Evolutionary conservation across 2,888 invertebrate species (phyloP), one percentile per base, ranked within the genome.

Genomic region (Sympetrum striolatum): DNA sequence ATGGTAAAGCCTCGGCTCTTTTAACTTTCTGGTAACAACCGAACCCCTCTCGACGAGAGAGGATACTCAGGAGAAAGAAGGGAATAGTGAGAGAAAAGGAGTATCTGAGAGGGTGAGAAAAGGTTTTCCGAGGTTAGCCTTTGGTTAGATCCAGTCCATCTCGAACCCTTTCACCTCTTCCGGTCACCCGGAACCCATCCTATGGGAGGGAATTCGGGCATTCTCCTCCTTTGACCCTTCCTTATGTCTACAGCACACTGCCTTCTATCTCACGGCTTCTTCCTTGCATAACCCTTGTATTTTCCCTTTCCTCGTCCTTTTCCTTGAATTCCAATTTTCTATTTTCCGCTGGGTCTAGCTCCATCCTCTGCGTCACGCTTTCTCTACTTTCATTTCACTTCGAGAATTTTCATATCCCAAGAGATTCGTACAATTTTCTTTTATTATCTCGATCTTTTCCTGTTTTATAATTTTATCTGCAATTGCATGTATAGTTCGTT

Each of bases 111-210:
- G 60, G 39, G 60, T 5, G n/a, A 58, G 82, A 58, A 58, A 37
- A 58, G 31, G n/a, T 35, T 53, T 35, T 64, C 86, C 15, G 60
- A 60, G 86, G 60, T 86, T 60, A 60, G 58, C 53, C 53, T 12
- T 53, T 53, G 60, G 64, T 37, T 86, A 86, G 58, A 37, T 60
- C 86, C 31, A 60, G 60, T 60, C 86, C 60, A 86, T 60, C 86
- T 58, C 25, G 53, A 86, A 86, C 60, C 86, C 86, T 64, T 86
- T 86, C 86, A 60, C 35, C 60, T 86, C 86, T 22, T 82, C 58
- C 82, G 58, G 82, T 82, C 82, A 39, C 60, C 53, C 86, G 86
- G 58, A 86, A 86, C 60, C 60, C 86, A 86, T 86, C 86, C 60
- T 60, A n/a, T 60, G 39, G 35, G 60, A 64, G 31, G 86, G 86